Percentiles rank a stretch among this genome's conserved stretches.
Evolutionary conservation across 1,140 invertebrate species (phyloP).

Genomic region (Diprion similis): DNA sequence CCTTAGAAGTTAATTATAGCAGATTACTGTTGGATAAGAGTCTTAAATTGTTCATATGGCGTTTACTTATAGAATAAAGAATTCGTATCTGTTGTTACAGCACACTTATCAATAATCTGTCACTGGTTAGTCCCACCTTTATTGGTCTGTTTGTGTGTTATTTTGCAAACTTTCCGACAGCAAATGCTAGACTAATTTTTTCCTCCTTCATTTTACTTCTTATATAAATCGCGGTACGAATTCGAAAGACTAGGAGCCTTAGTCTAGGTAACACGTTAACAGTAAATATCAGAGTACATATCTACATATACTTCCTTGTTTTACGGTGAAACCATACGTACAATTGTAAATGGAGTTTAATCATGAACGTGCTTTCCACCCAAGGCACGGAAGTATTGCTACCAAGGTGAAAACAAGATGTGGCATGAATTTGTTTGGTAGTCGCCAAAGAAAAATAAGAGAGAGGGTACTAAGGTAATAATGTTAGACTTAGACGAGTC

Average conservation of each 20-base stretch:
- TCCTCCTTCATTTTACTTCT: background rate
- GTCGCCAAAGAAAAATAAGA: background rate
- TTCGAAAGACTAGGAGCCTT: slow-evolving; percentile 10
- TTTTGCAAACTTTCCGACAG: background rate
- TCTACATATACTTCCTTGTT: background rate
- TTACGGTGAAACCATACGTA: background rate
- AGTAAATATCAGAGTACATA: background rate
- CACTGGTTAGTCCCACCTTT: background rate
- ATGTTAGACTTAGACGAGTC: too few species aligned
- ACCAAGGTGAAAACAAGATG: background rate
- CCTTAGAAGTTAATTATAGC: background rate
- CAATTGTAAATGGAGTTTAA: background rate
- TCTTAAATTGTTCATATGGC: background rate
- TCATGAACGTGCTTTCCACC: background rate
- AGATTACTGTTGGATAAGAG: background rate
- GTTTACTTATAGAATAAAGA: slow-evolving; percentile 1
- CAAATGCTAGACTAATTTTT: background rate
- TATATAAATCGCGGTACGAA: slow-evolving; percentile 4
- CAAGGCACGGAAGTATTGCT: slow-evolving; percentile 1
- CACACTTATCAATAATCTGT: background rate
- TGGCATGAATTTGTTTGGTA: background rate
- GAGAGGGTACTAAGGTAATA: too few species aligned
- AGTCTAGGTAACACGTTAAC: background rate
- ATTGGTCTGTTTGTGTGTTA: background rate
- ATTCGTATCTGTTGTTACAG: background rate